Percentiles rank a stretch among this genome's conserved stretches.
Evolutionary conservation across 2,113 vertebrate species (phyloP).

Genomic region (Podarcis cretensis): DNA sequence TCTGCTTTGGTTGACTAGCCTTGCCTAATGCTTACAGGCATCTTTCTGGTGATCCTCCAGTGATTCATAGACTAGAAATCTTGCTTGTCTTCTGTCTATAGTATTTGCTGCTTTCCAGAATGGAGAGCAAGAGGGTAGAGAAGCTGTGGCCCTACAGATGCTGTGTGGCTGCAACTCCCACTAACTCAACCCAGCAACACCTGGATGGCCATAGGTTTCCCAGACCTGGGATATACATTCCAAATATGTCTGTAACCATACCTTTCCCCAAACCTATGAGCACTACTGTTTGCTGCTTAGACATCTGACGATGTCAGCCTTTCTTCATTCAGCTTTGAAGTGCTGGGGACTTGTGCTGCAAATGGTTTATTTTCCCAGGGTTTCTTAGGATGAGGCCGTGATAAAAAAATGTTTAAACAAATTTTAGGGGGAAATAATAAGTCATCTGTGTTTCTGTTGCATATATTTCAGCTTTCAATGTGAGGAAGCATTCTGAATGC

Average conservation of each 20-base stretch:
- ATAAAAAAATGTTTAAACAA: neutral
- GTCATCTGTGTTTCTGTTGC: accelerated
- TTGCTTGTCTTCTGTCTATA: neutral
- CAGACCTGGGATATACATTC: neutral
- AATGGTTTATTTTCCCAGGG: neutral
- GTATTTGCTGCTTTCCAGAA: neutral
- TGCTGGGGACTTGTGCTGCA: neutral
- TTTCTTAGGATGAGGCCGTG: neutral
- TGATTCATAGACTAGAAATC: neutral
- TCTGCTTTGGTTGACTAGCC: neutral
- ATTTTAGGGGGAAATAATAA: neutral
- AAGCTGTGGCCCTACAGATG: neutral
- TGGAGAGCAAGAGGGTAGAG: neutral
- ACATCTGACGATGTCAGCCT: neutral
- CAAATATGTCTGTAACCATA: neutral
- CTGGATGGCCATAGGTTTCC: neutral
- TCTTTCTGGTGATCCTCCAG: neutral
- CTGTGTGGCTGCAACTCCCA: neutral
- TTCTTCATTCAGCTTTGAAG: neutral
- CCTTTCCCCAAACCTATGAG: neutral
- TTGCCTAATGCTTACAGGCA: neutral
- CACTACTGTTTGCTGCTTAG: neutral
- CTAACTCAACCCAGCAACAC: neutral
- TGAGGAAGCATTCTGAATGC: neutral
- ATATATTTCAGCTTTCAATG: neutral